Conservation (phyloP, 2,797 vertebrate species). For the Lepilemur septentrionalis region DNA sequence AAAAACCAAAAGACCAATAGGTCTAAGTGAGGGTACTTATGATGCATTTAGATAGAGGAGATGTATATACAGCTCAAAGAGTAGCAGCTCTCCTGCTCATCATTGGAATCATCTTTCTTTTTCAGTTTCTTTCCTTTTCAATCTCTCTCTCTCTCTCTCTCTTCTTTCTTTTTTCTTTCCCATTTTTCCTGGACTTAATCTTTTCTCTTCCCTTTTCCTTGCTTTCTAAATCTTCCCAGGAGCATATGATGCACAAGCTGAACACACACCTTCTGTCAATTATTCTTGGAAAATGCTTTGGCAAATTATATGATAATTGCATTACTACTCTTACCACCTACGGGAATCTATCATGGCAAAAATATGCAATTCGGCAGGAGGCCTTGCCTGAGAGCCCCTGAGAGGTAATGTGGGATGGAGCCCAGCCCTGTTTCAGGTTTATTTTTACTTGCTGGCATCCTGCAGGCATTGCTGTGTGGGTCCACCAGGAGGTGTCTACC, state of each 20-base stretch:
- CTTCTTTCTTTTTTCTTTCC: not conserved
- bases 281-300: slow-evolving; percentile 40
- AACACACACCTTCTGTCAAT: not conserved
- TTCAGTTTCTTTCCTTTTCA: not conserved
- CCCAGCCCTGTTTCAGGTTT: not conserved
- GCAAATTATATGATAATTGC: not conserved
- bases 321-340: not conserved
- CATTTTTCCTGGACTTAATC: not conserved
- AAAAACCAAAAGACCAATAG: not conserved
- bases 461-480: not conserved
- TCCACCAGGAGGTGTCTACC: not conserved
- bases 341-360: not conserved
- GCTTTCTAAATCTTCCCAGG: slow-evolving; percentile 9
- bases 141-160: not conserved
- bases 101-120: not conserved
- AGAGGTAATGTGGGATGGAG: not conserved
- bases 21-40: not conserved
- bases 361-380: not conserved
- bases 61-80: not conserved
- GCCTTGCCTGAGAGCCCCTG: not conserved
- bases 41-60: not conserved
- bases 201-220: not conserved
- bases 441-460: not conserved
- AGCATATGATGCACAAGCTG: not conserved
- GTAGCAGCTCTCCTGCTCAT: not conserved